Evolutionary conservation across 2,888 invertebrate species (phyloP), one percentile per base, ranked within the genome.

Genomic region (Pasiphila rectangulata): DNA sequence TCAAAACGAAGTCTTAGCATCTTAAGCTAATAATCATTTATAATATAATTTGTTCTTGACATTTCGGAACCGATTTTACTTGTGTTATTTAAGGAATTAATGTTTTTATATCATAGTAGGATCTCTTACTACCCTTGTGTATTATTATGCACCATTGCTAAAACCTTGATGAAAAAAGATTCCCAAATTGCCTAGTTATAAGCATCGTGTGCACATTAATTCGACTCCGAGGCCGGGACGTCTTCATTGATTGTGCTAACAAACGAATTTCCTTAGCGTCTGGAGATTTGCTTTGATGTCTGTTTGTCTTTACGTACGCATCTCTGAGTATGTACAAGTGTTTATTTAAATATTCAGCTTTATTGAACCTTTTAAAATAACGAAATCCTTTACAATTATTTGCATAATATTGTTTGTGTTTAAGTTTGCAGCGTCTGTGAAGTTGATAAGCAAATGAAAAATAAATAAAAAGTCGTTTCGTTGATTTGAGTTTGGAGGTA

Each of bases 241-340:
- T 73, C 73, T 72, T 77, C 70, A 83, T 82, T 81, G 81, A 72
- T 71, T 76, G 71, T 68, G 69, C 75, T 71, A 81, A 83, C 79
- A 83, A 75, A 75, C 73, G 64, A 64, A 72, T 74, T 75, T 78
- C 75, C 77, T 75, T 66, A 61, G 64, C 72, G 67, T 65, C 74
- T 82, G 64, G 63, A 64, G 69, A 66, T 54, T 63, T 58, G 64
- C 81, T 84, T 83, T 85, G 84, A 83, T 72, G 75, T 77, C 57
- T 75, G 67, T 77, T 75, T 82, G 75, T 75, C 67, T 74, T 72
- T 54, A 63, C 61, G 63, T 64, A 61, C 59, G 51, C 42, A 61
- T 61, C 56, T 43, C 55, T 59, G 52, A 64, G 59, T 56, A 60
- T 56, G 38, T 55, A 49, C 27, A 37, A 30, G 45, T 46, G 49